Conservation (phyloP, 2,113 vertebrate genomes). For the Brienomyrus longianalis region DNA sequence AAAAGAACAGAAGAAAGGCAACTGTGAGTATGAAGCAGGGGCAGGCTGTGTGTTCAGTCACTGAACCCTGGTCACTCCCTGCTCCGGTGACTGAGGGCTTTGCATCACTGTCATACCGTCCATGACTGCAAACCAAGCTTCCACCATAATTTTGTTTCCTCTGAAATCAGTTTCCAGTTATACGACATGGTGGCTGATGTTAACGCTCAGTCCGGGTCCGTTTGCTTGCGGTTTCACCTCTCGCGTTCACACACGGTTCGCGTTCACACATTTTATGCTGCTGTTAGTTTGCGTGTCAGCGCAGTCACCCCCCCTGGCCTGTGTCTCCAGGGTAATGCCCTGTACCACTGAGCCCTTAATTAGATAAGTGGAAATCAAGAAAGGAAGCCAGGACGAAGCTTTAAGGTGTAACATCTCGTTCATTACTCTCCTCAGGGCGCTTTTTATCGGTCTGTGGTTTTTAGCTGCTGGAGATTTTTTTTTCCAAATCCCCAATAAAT, state of each 20-base stretch:
- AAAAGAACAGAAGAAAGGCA: neutral
- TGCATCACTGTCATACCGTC: neutral
- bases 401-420: neutral
- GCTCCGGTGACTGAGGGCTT: neutral
- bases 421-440: neutral
- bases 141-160: neutral
- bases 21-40: neutral
- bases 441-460: neutral
- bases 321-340: neutral
- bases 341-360: neutral
- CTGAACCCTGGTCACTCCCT: neutral
- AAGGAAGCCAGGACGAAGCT: neutral
- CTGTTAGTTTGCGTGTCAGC: neutral
- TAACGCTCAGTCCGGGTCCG: neutral
- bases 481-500: constrained; percentile 1
- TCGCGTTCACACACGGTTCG: neutral
- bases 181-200: neutral
- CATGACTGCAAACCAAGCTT: neutral
- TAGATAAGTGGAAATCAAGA: neutral
- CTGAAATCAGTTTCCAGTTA: neutral
- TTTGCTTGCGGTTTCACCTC: neutral
- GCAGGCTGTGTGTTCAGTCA: neutral
- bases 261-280: neutral
- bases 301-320: neutral
- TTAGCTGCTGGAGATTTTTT: neutral